Evolutionary conservation across 2,888 invertebrate genomes (phyloP), one percentile per base, ranked within the genome.

Genomic region (Lamproptera curius): DNA sequence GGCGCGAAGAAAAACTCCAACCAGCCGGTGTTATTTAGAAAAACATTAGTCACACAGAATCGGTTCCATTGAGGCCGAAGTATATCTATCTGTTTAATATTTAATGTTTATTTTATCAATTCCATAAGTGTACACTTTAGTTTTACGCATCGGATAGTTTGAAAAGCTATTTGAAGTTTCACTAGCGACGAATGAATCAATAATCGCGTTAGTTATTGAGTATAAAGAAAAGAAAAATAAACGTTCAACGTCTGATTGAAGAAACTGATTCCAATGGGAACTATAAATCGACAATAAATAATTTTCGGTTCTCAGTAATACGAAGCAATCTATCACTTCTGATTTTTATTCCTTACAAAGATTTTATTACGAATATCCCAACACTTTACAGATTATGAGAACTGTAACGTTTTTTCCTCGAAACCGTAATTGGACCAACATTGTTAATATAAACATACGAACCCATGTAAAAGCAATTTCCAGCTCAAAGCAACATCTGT

Each of bases 401-500:
- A 59, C 45, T 54, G 28, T 47, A 46, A 48, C 54, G 50, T 53
- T 46, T 57, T 55, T 59, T 58, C 58, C 56, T 42, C 53, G 59
- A 63, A 61, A 49, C 47, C 51, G 42, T 46, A 62, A 55, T 41
- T 52, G 38, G 54, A 49, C 57, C 52, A 54, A 53, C 55, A 54
- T 43, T 42, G 47, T 52, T 50, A 54, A 53, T 48, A 35, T 58
- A 61, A 56, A 61, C 57, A 61, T 52, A 49, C 46, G 51, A 47
- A 50, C 51, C 49, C 46, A 51, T 44, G 47, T 50, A 53, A 51
- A 42, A 50, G 56, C 45, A 58, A 54, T 52, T 61, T 59, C 56
- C 55, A 46, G 52, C 45, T 55, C 52, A 53, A 50, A 53, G 56
- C 55, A 55, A 41, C 51, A 54, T 47, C 46, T 51, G 36, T 44